Evolutionary conservation across 1,140 invertebrate species (phyloP), one percentile per base, ranked within the genome.

Genomic region (Brachionus paranguensis): DNA sequence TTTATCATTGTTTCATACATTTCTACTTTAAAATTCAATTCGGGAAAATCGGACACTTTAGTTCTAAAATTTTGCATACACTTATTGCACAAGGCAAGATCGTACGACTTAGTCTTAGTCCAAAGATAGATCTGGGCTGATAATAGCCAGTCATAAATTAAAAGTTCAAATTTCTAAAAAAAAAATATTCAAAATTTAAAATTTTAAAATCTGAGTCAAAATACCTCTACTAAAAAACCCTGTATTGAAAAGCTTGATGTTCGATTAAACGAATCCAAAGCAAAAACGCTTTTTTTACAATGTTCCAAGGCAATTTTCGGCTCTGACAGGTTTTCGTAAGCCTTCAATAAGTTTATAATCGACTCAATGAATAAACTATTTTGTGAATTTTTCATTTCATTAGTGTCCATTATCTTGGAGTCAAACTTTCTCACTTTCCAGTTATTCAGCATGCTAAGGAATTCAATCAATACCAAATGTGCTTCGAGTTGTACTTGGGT

Each of bases 1-100:
- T 14, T 60, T 5, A 81, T 41, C 6, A 81, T 64, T 41, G 78
- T 81, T 27, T 81, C 78, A 29, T 81, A 81, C 53, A 81, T 68
- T 81, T 81, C 43, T 7, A 68, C 43, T 47, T 81, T 64, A 20
- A 37, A 72, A 72, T 72, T 72, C 68, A 72, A 72, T 72, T 72
- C 68, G 14, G 68, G 68, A 45, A 33, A 81, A 27, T 64, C 14
- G 53, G 24, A 64, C 37, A 81, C 45, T 76, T 76, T 76, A 27
- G 24, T 17, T 50, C 33, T 37, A 45, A 81, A 68, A 24, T 64
- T 41, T 64, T 47, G 50, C 27, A 81, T n/a, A 37, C 78, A 45
- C 41, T 45, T 60, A 27, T 81, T 81, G 17, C 33, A 81, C 27
- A 81, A 81, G 6, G 37, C 33, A 2, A 81, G 14, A 20, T 81